phyloP scores from a whole-genome alignment of 2,113 vertebrate species.

The Platichthys flesus region DNA sequence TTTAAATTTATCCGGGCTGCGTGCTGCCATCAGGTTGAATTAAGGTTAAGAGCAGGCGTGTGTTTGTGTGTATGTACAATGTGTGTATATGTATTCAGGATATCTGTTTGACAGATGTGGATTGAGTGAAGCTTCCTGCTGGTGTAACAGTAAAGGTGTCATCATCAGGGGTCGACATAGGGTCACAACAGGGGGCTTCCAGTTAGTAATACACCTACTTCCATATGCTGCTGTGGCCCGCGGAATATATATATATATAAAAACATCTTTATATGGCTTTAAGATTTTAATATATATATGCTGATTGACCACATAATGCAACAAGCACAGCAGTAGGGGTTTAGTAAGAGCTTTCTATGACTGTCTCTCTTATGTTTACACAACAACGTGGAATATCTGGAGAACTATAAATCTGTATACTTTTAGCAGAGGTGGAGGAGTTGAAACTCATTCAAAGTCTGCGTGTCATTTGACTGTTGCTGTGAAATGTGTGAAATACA shows the following conservation, averaged over 20 bases:
- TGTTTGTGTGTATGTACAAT: constrained; percentile 6
- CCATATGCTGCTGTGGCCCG: neutral
- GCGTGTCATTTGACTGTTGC: constrained; percentile 23
- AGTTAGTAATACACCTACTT: constrained; percentile 25
- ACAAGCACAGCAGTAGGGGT: neutral
- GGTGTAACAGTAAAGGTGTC: constrained; percentile 60
- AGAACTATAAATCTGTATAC: neutral
- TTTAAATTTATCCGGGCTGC: constrained; percentile 43
- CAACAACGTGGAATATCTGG: neutral
- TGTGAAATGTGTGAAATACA: constrained; percentile 28
- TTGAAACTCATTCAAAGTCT: constrained; percentile 7
- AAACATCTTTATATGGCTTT: neutral
- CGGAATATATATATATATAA: neutral
- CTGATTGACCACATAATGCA: neutral
- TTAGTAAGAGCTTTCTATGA: neutral
- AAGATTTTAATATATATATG: neutral
- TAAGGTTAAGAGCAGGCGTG: constrained; percentile 43
- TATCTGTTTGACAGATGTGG: constrained; percentile 58
- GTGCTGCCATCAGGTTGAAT: constrained; percentile 56
- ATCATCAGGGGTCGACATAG: constrained; percentile 39
- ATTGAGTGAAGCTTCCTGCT: constrained; percentile 48
- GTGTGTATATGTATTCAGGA: neutral
- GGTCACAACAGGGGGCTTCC: no score
- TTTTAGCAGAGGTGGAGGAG: constrained; percentile 4
- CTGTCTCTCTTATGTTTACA: neutral